phyloP scores from a whole-genome alignment of 2,888 invertebrate species.

The Plusia festucae region DNA sequence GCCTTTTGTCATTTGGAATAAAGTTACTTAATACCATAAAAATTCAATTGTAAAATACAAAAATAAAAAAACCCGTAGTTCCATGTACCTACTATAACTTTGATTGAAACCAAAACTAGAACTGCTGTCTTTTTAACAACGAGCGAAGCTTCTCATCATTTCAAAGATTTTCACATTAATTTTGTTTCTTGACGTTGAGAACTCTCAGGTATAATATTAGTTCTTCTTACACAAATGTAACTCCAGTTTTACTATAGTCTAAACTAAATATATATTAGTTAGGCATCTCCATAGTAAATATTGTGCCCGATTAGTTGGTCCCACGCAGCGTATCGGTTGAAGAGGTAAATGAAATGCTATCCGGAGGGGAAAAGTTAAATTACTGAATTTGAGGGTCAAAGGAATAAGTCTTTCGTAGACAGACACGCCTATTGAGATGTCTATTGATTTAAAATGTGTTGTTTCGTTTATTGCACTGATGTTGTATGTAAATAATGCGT shows the following conservation, averaged over 20 bases:
- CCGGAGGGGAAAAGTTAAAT: slow-evolving; percentile 90
- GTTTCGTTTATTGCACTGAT: slow-evolving; percentile 57
- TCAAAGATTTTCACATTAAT: too few relatives aligned
- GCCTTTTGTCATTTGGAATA: too few relatives aligned
- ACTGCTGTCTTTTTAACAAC: too few relatives aligned
- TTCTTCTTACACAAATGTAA: too few relatives aligned
- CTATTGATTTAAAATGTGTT: slow-evolving; percentile 80
- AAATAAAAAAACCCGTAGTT: too few relatives aligned
- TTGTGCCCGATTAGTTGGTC: slow-evolving; percentile 88
- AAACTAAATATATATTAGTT: slow-evolving; percentile 6
- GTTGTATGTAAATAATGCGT: slow-evolving; percentile 28
- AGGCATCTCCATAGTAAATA: slow-evolving; percentile 67
- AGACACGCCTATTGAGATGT: slow-evolving; percentile 76
- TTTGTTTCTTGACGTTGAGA: too few relatives aligned
- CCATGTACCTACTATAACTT: too few relatives aligned
- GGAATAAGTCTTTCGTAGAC: slow-evolving; percentile 86
- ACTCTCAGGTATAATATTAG: too few relatives aligned
- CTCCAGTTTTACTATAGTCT: neutral
- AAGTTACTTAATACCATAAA: too few relatives aligned
- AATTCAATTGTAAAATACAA: too few relatives aligned
- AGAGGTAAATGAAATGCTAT: slow-evolving; percentile 90
- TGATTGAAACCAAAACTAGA: too few relatives aligned
- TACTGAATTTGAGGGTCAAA: slow-evolving; percentile 90
- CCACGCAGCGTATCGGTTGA: slow-evolving; percentile 89
- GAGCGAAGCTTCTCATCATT: too few relatives aligned